A percentile compares a stretch with the other conserved stretches of the same genome.
Evolutionary conservation across 2,888 invertebrate genomes (phyloP).

Genomic region (Orgyia antiqua): DNA sequence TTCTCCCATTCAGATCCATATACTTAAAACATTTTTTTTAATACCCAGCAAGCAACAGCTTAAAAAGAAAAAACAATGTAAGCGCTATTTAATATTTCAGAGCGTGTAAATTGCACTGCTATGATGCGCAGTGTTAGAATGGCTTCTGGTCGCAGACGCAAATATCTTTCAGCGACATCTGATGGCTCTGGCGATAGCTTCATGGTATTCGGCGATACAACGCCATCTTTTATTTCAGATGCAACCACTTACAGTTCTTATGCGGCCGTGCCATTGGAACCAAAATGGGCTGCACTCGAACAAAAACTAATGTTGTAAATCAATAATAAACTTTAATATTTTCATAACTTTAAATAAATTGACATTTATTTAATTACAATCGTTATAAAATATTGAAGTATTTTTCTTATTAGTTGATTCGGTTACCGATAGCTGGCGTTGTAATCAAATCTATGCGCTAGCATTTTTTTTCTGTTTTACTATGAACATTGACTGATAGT

Average conservation of each 20-base stretch:
- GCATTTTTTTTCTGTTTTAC: conserved; percentile 12
- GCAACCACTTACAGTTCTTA: conserved; percentile 14
- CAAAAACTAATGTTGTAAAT: conserved; percentile 44
- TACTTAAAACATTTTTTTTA: no score
- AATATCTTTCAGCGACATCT: background rate
- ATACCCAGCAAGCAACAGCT: no score
- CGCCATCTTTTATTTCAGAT: conserved; percentile 27
- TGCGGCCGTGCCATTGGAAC: conserved; percentile 37
- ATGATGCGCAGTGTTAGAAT: conserved; percentile 59
- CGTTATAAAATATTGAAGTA: conserved; percentile 3
- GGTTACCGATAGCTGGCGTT: conserved; percentile 18
- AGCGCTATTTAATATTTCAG: conserved; percentile 32
- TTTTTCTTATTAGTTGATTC: conserved; percentile 11
- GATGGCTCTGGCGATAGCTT: conserved; percentile 13
- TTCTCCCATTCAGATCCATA: no score
- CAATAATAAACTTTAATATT: background rate
- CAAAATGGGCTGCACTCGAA: conserved; percentile 58
- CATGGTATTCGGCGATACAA: conserved; percentile 28
- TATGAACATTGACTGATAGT: conserved; percentile 28
- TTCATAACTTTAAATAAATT: conserved; percentile 15
- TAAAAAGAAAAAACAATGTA: no score
- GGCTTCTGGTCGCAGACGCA: conserved; percentile 44
- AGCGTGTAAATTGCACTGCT: conserved; percentile 50
- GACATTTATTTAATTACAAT: conserved; percentile 15
- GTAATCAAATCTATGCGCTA: conserved; percentile 9